Percentiles rank a stretch among this genome's conserved stretches.
These are phyloP conservation scores for Xylota segnis DNA, from an alignment of 2,888 invertebrate species.

Conservation along the genomic window DNA sequence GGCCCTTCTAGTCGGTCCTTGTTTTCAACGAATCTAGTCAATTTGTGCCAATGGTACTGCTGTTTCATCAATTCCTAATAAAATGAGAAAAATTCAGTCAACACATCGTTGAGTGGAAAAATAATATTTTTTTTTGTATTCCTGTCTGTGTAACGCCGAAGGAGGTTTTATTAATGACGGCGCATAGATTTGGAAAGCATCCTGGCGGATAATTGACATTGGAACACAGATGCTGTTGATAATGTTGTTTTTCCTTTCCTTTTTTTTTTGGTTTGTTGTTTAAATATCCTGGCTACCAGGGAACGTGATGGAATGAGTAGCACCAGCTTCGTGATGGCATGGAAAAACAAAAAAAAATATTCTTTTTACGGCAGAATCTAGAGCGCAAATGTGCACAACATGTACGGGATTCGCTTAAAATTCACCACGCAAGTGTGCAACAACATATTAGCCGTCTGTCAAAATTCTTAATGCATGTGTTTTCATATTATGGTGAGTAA, in stretches of 20 bases:
- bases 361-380: neutral
- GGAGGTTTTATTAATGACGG: slow-evolving; percentile 26
- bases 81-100: neutral
- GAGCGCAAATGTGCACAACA: neutral
- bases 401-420: neutral
- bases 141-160: neutral
- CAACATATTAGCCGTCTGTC: neutral
- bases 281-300: neutral
- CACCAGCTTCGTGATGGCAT: neutral
- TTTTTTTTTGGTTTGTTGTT: neutral
- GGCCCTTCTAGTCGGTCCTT: neutral
- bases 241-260: neutral
- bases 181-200: slow-evolving; percentile 24
- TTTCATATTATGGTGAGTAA: neutral
- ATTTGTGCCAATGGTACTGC: neutral
- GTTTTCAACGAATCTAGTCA: neutral
- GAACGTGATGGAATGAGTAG: neutral
- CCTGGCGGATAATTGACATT: slow-evolving; percentile 8
- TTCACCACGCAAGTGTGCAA: neutral
- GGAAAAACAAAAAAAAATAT: neutral
- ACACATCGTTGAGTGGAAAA: slow-evolving; percentile 1
- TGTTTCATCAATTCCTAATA: neutral
- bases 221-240: slow-evolving; percentile 24
- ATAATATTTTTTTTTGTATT: neutral
- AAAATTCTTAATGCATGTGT: slow-evolving; percentile 1